These are phyloP conservation scores for Oeneis ivallda DNA, from an alignment of 2,888 invertebrate species.

Conservation along the genomic window DNA sequence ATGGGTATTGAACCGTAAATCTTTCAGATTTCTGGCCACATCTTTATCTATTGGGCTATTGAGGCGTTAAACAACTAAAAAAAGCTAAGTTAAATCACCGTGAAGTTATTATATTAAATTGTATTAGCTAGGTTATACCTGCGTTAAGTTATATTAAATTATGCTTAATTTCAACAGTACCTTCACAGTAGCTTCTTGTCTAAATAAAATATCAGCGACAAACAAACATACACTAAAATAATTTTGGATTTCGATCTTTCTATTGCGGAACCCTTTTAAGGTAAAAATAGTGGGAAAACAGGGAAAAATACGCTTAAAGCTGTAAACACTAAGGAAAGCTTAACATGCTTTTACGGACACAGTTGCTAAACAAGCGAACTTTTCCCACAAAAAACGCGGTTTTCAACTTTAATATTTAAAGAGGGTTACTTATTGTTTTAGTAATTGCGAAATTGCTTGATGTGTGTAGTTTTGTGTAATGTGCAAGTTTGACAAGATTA, in stretches of 20 bases:
- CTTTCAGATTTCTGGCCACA: too few species aligned
- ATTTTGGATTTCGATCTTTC: neutral
- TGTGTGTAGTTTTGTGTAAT: constrained; percentile 55
- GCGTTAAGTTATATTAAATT: too few species aligned
- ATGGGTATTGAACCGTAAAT: too few species aligned
- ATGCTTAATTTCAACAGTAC: too few species aligned
- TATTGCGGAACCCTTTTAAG: constrained; percentile 8
- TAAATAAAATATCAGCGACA: too few species aligned
- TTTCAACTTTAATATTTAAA: constrained; percentile 70
- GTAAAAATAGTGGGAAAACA: constrained; percentile 37
- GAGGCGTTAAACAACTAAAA: too few species aligned
- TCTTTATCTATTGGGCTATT: too few species aligned
- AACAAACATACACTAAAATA: neutral
- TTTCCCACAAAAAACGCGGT: constrained; percentile 73
- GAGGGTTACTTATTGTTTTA: constrained; percentile 62
- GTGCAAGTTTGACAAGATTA: constrained; percentile 43
- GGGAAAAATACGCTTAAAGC: constrained; percentile 43
- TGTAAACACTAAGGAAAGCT: constrained; percentile 62
- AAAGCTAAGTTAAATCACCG: too few species aligned
- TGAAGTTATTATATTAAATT: too few species aligned
- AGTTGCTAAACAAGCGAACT: constrained; percentile 72
- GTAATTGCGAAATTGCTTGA: constrained; percentile 73
- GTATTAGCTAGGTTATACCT: too few species aligned
- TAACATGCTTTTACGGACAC: constrained; percentile 55
- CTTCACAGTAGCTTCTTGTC: neutral